Evolutionary conservation across 1,140 invertebrate species (phyloP), one percentile per base, ranked within the genome.

Genomic region (Scaptomyza pallida): DNA sequence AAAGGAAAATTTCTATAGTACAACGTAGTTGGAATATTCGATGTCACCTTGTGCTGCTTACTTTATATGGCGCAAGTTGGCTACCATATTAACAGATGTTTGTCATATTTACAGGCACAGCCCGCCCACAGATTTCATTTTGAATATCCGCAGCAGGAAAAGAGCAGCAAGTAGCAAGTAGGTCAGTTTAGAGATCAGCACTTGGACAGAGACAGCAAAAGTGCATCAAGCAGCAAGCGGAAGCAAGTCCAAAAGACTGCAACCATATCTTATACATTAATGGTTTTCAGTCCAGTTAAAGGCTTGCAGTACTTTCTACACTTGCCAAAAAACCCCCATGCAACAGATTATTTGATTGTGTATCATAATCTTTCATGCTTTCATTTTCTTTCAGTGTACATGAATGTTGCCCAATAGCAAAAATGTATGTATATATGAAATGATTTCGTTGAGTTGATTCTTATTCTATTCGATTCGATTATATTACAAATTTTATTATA

Each of bases 401-500:
- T 35, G 44, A 35, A 51, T n/a, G 51, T 60, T 62, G 64, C 40
- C 70, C 73, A 72, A 52, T 56, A 78, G 81, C 62, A 26, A 64
- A 59, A 63, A 72, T 26, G 5, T 26, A 30, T 30, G 6, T 30
- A 30, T 30, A 4, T 21, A 40, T 72, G 44, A 80, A 85, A 80
- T 80, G 48, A 85, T 85, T 85, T 85, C 65, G 15, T 26, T 33
- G 13, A 65, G 41, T 59, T 51, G 35, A 62, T 48, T 80, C 73
- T 86, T 86, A 86, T 85, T 85, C 81, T 85, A 37, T 37, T 37
- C 33, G 80, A 86, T 85, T 85, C 76, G 86, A 30, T 30, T 30
- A 5, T 85, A 85, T 85, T 86, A 86, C 81, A 77, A 85, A 85
- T 85, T 85, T 86, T 85, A 85, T 85, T 86, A 85, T 54, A 85